Evolutionary conservation across 2,113 vertebrate genomes (phyloP), one percentile per base, ranked within the genome.

Genomic region (Chrysochloris asiatica): DNA sequence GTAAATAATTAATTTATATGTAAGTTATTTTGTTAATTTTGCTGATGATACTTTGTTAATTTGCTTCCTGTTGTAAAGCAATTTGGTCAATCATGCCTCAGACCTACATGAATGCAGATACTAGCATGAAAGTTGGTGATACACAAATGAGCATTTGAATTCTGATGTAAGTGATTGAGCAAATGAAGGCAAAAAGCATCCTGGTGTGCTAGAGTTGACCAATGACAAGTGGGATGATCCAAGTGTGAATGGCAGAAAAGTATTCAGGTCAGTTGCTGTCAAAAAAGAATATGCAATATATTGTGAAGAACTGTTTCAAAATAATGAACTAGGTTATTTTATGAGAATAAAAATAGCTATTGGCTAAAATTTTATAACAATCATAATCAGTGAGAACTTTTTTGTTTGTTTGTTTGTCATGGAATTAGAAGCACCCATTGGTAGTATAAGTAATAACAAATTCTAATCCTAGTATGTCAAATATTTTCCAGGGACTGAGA

Each of bases 311-410:
- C 73, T 21, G 6, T 73, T 82, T 45, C 36, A 47, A 83, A 12
- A 11, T 28, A 67, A 81, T 41, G 3, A 61, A 65, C n/a, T 24
- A 54, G 3, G 7, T 54, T 59, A 10, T 48, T 82, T 77, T 83
- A 78, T 79, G 16, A 72, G 2, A 91, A 75, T 91, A 61, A 89
- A 86, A 93, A 89, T 41, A 61, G 16, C 56, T 87, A 47, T 77
- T 93, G 67, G 56, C 78, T 92, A 80, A 86, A 93, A 47, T 84
- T 71, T 81, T 65, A 30, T 79, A 69, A 54, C 52, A 82, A 16
- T 82, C 52, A 78, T 67, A 63, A 79, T 78, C 3, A 0, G 2
- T 52, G 41, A 94, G 67, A 63, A 3, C 0, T 86, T 94, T 85
- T 67, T 30, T 69, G 10, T 36, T n/a, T n/a, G n/a, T n/a, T n/a